phyloP scores from a whole-genome alignment of 2,113 vertebrate genomes.

The Sphaerodactylus townsendi region DNA sequence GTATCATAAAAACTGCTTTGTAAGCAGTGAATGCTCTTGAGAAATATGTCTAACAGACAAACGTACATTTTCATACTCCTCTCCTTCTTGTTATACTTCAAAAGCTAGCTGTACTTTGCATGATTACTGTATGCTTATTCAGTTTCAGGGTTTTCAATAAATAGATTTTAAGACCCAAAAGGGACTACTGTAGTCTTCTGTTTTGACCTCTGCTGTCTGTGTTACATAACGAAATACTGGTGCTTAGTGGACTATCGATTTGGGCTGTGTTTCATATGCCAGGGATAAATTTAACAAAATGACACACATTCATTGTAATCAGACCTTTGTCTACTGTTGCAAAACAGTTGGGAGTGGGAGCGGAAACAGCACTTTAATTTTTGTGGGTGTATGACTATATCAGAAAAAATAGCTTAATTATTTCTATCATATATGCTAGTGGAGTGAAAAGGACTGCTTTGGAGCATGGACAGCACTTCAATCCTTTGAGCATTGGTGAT shows the following conservation, averaged over 20 bases:
- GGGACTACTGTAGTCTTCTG: constrained; percentile 10
- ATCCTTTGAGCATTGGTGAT: background rate
- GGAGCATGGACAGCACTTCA: background rate
- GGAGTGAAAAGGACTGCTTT: background rate
- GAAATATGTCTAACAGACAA: constrained; percentile 27
- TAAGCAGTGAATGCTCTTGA: constrained; percentile 43
- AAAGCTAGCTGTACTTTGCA: background rate
- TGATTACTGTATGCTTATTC: background rate
- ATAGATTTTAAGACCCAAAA: constrained; percentile 17
- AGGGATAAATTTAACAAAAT: background rate
- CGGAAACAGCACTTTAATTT: background rate
- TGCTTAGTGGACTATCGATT: background rate
- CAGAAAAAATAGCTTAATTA: background rate
- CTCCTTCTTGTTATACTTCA: constrained; percentile 15
- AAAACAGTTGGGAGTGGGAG: background rate
- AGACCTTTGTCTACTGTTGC: background rate
- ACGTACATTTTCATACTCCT: background rate
- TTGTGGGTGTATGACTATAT: background rate
- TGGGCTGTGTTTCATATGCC: background rate
- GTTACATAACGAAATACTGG: constrained; percentile 5
- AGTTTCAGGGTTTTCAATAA: background rate
- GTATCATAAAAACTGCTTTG: background rate
- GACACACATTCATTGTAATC: background rate
- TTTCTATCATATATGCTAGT: background rate
- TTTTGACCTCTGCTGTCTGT: rapidly evolving